A percentile compares a stretch with the other conserved stretches of the same genome.
Conservation (phyloP, 2,113 vertebrate species). For the Phaethornis superciliosus region DNA sequence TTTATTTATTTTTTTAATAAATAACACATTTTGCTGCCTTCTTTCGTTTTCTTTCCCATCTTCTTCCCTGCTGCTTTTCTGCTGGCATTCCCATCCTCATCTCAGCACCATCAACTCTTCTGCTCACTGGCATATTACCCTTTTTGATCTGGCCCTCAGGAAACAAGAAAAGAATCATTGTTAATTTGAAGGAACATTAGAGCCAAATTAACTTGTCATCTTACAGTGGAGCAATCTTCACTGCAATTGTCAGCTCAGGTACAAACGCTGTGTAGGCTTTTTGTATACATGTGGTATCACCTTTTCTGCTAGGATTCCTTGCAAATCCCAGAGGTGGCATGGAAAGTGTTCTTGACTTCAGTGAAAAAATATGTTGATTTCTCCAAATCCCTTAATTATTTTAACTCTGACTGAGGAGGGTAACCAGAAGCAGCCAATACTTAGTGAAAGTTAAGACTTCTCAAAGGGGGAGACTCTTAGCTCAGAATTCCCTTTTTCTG, state of each 20-base stretch:
- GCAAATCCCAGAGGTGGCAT: neutral
- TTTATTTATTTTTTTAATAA: neutral
- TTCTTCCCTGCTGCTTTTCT: neutral
- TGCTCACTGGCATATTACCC: neutral
- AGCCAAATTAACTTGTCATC: neutral
- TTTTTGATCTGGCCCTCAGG: neutral
- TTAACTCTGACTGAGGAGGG: neutral
- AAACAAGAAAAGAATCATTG: neutral
- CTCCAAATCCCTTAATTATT: neutral
- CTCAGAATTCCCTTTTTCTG: neutral
- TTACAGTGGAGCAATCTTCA: neutral
- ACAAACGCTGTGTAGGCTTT: neutral
- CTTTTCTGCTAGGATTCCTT: neutral
- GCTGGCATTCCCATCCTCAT: neutral
- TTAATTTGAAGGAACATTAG: conserved; percentile 19
- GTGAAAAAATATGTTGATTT: neutral
- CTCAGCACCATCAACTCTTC: neutral
- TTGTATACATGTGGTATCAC: neutral
- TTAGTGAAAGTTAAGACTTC: neutral
- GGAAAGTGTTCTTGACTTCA: neutral
- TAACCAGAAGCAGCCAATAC: neutral
- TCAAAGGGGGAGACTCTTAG: neutral
- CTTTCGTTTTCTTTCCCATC: neutral
- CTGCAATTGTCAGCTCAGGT: neutral
- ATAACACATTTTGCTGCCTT: neutral